Evolutionary conservation across 2,888 invertebrate species (phyloP).

Genomic region (Junonia oenone): DNA sequence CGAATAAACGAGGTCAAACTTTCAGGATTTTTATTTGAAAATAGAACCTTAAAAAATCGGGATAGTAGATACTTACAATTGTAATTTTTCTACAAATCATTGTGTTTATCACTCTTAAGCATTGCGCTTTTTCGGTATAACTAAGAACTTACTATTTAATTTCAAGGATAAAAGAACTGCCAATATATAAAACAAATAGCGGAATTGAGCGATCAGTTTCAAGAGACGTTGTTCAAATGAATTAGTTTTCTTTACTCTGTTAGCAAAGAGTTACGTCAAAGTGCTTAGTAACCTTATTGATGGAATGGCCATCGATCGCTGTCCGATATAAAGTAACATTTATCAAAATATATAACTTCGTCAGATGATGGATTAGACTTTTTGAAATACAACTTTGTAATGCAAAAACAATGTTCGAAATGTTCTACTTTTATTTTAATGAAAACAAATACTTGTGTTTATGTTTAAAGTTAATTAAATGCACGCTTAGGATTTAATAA

Average conservation of each 20-base stretch:
- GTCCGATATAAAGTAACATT: slow-evolving; percentile 44
- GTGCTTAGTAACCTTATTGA: slow-evolving; percentile 32
- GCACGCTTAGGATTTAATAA: too few relatives aligned
- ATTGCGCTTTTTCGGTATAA: too few relatives aligned
- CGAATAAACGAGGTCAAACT: too few relatives aligned
- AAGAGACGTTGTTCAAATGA: not conserved
- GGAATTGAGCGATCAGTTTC: not conserved
- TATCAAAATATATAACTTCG: slow-evolving; percentile 43
- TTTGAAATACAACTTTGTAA: slow-evolving; percentile 30
- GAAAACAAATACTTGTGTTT: too few relatives aligned
- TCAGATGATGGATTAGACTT: slow-evolving; percentile 46
- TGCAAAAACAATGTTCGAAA: slow-evolving; percentile 14
- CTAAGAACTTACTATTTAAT: too few relatives aligned
- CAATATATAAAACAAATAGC: not conserved
- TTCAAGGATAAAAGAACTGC: not conserved
- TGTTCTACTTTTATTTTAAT: slow-evolving; percentile 1
- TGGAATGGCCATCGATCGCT: slow-evolving; percentile 41
- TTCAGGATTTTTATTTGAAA: too few relatives aligned
- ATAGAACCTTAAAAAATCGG: too few relatives aligned
- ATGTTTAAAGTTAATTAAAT: too few relatives aligned
- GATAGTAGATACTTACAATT: too few relatives aligned
- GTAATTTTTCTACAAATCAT: too few relatives aligned
- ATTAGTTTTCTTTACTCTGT: not conserved
- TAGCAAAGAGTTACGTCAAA: slow-evolving; percentile 24
- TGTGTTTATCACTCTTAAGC: too few relatives aligned